These are phyloP conservation scores for Apteryx mantelli DNA, from an alignment of 2,113 vertebrate species.

Conservation along the genomic window DNA sequence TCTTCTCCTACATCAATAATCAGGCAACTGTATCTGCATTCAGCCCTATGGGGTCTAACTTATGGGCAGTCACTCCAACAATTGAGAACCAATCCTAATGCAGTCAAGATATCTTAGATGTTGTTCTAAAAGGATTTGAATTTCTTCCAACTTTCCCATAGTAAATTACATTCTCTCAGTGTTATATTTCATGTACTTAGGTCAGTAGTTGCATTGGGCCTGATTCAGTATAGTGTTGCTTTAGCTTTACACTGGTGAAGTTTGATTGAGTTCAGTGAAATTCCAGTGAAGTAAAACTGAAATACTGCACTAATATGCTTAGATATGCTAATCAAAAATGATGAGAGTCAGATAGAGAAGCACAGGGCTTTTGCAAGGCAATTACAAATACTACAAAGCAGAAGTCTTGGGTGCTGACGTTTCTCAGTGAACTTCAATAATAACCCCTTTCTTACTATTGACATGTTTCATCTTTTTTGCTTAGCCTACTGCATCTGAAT, in stretches of 20 bases:
- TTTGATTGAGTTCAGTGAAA: neutral
- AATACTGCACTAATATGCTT: neutral
- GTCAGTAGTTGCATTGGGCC: neutral
- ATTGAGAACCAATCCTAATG: neutral
- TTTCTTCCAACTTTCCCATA: neutral
- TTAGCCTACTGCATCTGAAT: conserved; percentile 63
- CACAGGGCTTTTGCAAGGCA: conserved; percentile 10
- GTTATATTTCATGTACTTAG: neutral
- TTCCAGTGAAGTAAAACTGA: neutral
- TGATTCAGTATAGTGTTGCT: neutral
- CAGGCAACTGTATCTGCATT: rapidly evolving
- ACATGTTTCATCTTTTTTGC: conserved; percentile 57
- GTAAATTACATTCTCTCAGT: neutral
- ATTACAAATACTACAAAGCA: conserved; percentile 45
- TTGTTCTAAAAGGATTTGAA: neutral
- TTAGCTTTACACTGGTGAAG: neutral
- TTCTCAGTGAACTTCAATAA: conserved; percentile 32
- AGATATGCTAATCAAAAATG: neutral
- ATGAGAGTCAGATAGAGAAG: neutral
- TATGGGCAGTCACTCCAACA: neutral
- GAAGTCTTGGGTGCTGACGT: neutral
- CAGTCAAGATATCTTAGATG: neutral
- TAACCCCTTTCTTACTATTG: conserved; percentile 27
- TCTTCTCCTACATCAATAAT: neutral
- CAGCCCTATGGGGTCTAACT: neutral